Evolutionary conservation across 1,140 invertebrate species (phyloP).

Genomic region (Lithobius niger): DNA sequence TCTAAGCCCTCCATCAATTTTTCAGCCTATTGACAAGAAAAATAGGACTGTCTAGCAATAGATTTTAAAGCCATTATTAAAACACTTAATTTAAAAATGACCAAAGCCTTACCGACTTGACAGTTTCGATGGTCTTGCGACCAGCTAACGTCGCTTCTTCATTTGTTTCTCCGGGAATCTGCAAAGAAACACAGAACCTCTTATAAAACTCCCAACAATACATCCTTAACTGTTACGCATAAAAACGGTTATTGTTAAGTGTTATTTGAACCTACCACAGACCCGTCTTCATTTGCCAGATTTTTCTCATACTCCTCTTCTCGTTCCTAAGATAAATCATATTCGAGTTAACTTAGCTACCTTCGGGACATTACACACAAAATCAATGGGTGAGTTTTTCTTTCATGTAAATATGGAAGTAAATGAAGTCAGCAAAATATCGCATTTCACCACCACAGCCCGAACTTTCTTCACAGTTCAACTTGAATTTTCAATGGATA

Average conservation of each 20-base stretch:
- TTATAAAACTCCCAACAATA: constrained; percentile 10
- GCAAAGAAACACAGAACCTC: constrained; percentile 14
- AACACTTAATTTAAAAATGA: background rate
- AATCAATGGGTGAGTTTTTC: too few relatives aligned
- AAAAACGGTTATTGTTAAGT: too few relatives aligned
- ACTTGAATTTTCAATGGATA: too few relatives aligned
- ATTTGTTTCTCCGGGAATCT: constrained; percentile 36
- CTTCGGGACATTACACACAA: background rate
- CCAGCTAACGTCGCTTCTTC: constrained; percentile 66
- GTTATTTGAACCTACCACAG: constrained; percentile 50
- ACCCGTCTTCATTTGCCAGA: constrained; percentile 53
- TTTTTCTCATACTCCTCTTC: constrained; percentile 53
- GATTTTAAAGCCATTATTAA: constrained; percentile 11
- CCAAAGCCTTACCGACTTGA: constrained; percentile 56
- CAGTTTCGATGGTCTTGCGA: constrained; percentile 77
- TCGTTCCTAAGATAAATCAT: constrained; percentile 41
- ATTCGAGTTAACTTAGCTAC: too few relatives aligned
- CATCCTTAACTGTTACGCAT: constrained; percentile 17
- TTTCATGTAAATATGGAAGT: too few relatives aligned
- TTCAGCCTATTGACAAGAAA: constrained; percentile 50
- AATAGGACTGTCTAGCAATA: constrained; percentile 6
- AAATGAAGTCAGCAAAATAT: too few relatives aligned
- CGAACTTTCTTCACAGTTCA: too few relatives aligned
- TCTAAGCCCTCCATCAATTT: constrained; percentile 75
- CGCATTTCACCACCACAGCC: too few relatives aligned